These are phyloP conservation scores for Mimas tiliae DNA, from an alignment of 2,888 invertebrate species.

Conservation along the genomic window DNA sequence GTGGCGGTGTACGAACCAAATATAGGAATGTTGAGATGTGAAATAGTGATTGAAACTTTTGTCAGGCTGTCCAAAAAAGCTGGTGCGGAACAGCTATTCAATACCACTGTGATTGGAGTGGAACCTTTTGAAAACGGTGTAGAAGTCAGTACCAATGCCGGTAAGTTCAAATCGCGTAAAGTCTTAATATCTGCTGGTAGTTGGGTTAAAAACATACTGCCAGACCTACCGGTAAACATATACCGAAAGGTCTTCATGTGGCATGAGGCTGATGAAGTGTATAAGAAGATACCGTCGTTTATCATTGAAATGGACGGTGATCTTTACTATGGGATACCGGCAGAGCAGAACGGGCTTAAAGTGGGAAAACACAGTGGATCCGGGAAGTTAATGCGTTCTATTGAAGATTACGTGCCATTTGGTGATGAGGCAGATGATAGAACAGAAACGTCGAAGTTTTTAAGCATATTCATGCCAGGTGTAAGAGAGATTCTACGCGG, in stretches of 20 bases:
- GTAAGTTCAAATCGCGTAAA: constrained; percentile 21
- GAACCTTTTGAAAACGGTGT: constrained; percentile 10
- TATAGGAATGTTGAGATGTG: constrained; percentile 23
- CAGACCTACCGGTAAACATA: constrained; percentile 23
- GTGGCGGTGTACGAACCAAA: constrained; percentile 26
- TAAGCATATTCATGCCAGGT: constrained; percentile 10
- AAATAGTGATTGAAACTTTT: constrained; percentile 13
- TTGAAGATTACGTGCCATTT: constrained; percentile 9
- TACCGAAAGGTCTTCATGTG: constrained; percentile 25
- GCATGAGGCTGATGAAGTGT: constrained; percentile 15
- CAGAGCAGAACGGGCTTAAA: constrained; percentile 23
- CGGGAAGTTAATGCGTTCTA: constrained; percentile 16
- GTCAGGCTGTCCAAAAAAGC: constrained; percentile 21
- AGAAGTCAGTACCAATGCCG: constrained; percentile 24
- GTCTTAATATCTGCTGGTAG: constrained; percentile 24
- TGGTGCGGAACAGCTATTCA: constrained; percentile 27
- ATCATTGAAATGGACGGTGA: not conserved
- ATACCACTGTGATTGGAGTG: constrained; percentile 18
- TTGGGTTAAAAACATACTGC: constrained; percentile 26
- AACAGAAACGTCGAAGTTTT: constrained; percentile 15
- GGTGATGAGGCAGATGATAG: constrained; percentile 9
- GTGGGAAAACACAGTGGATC: constrained; percentile 24
- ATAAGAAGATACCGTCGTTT: constrained; percentile 17
- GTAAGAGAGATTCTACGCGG: constrained; percentile 5
- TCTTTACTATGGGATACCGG: constrained; percentile 22